Percentiles rank a stretch among this genome's conserved stretches.
Conservation (phyloP, 37 sponge, comb jelly and placozoan genomes). For the Eunapius fragilis region DNA sequence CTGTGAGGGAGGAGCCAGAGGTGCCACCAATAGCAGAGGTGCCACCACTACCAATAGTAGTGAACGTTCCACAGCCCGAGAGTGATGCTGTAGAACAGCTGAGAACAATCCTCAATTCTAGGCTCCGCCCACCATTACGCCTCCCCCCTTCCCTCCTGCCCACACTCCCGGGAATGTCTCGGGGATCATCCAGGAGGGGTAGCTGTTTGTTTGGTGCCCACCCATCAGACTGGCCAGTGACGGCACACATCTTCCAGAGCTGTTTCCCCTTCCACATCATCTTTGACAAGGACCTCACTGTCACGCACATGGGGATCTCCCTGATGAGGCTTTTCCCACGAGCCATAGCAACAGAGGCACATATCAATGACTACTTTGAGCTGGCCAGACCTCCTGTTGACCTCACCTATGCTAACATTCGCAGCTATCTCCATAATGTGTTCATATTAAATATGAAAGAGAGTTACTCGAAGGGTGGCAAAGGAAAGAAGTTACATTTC, state of each 20-base stretch:
- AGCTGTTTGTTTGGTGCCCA: neutral
- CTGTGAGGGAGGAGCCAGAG: neutral
- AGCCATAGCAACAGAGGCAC: neutral
- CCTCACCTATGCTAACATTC: constrained; percentile 3
- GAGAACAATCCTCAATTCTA: neutral
- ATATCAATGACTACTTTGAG: neutral
- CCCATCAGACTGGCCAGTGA: constrained; percentile 48
- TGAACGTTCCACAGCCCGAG: neutral
- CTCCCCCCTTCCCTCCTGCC: constrained; percentile 1
- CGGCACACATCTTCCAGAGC: constrained; percentile 19
- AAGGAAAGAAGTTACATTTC: neutral
- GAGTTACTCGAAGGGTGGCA: neutral
- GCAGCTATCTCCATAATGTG: neutral
- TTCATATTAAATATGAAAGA: neutral
- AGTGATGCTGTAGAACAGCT: neutral
- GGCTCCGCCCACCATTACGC: neutral
- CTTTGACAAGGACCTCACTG: neutral
- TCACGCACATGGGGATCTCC: neutral
- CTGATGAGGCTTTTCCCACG: neutral
- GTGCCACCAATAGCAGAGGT: neutral
- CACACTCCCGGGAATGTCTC: neutral
- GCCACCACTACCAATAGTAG: neutral
- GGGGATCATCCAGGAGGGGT: constrained; percentile 7
- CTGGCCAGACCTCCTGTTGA: neutral
- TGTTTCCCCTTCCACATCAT: constrained; percentile 37